A percentile compares a stretch with the other conserved stretches of the same genome.
These are phyloP conservation scores for Ceratotherium simum DNA, from an alignment of 2,113 vertebrate species.

Conservation along the genomic window DNA sequence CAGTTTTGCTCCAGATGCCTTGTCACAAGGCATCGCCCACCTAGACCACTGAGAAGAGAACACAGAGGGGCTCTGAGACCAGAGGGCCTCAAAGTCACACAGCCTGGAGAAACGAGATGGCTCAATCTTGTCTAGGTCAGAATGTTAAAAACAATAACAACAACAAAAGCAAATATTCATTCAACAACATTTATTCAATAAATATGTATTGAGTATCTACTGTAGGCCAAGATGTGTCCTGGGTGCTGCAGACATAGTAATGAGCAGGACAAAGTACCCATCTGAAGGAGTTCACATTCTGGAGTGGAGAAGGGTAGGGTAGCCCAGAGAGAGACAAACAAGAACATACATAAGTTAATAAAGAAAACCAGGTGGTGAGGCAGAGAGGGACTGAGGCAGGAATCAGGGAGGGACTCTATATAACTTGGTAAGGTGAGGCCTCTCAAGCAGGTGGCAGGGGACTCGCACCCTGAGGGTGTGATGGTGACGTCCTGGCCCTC, in stretches of 20 bases:
- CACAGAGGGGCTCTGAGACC: neutral
- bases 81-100: neutral
- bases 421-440: neutral
- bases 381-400: neutral
- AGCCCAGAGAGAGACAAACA: neutral
- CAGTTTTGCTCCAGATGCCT: neutral
- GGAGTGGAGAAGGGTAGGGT: neutral
- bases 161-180: neutral
- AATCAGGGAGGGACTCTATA: neutral
- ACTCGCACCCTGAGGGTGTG: neutral
- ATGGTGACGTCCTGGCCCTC: neutral
- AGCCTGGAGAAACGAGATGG: neutral
- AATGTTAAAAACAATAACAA: neutral
- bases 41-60: neutral
- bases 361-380: neutral
- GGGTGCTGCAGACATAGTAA: neutral
- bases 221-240: neutral
- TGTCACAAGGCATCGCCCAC: neutral
- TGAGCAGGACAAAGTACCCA: neutral
- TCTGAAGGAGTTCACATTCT: neutral
- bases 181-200: neutral
- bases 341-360: neutral
- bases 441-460: neutral
- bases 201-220: neutral
- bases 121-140: neutral